Evolutionary conservation across 2,797 vertebrate species (phyloP).

Genomic region (Peromyscus attwateri): DNA sequence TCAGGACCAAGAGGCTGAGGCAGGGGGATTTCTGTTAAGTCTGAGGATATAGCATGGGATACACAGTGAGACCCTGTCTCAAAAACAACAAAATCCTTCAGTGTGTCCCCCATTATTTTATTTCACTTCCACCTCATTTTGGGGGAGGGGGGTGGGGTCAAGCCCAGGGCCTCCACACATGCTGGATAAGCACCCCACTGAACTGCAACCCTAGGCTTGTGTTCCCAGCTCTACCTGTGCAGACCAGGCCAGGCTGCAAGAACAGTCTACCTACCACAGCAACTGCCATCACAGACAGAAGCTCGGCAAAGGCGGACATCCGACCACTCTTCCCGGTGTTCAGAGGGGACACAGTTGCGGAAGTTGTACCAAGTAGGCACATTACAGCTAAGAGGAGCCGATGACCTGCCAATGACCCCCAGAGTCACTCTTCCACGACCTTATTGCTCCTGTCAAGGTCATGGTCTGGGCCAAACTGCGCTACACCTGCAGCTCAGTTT

Average conservation of each 20-base stretch:
- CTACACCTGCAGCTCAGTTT: neutral
- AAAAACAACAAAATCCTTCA: neutral
- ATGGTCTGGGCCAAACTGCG: neutral
- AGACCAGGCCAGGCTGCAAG: neutral
- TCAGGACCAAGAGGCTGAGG: neutral
- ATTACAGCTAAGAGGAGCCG: rapidly evolving
- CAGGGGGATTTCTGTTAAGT: neutral
- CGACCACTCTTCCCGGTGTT: neutral
- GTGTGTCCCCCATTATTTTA: neutral
- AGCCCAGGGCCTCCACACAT: neutral
- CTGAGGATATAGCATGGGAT: neutral
- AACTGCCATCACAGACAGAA: neutral
- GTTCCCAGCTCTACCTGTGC: slow-evolving; percentile 10
- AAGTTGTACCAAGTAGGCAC: neutral
- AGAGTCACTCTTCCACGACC: neutral
- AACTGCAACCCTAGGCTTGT: neutral
- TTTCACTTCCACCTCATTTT: neutral
- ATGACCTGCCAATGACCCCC: rapidly evolving
- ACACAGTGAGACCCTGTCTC: neutral
- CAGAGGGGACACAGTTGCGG: neutral
- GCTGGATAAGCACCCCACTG: neutral
- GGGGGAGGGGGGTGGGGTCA: too few species aligned
- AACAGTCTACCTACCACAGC: neutral
- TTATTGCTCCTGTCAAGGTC: neutral
- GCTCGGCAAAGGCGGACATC: neutral